These are phyloP conservation scores for Drusus annulatus DNA, from an alignment of 1,140 invertebrate genomes.

Conservation along the genomic window DNA sequence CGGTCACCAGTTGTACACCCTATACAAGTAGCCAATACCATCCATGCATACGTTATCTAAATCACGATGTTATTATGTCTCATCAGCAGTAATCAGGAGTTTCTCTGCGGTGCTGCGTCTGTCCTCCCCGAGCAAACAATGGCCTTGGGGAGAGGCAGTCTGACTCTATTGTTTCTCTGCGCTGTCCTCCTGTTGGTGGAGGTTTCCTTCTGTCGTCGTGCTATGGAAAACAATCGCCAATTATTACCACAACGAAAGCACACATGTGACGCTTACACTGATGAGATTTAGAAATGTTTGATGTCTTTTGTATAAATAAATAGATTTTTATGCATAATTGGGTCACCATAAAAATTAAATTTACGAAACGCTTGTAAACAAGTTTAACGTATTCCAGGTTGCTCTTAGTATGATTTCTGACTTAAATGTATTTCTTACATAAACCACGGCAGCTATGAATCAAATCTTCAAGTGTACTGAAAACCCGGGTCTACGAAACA, in stretches of 20 bases:
- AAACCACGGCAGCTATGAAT: no score
- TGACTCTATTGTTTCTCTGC: slow-evolving; percentile 3
- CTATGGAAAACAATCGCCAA: slow-evolving; percentile 10
- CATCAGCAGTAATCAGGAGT: background rate
- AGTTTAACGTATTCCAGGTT: no score
- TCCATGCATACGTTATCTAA: no score
- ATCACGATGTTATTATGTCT: background rate
- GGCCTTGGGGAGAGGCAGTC: background rate
- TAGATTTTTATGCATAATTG: no score
- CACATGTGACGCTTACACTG: background rate
- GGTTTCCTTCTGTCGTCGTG: background rate
- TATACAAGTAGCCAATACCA: background rate
- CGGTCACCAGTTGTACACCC: background rate
- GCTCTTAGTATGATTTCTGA: no score
- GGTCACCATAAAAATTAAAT: no score
- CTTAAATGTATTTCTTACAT: no score
- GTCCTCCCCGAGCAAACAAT: slow-evolving; percentile 11
- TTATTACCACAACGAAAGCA: background rate
- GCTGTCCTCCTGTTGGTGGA: slow-evolving; percentile 9
- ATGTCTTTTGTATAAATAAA: background rate
- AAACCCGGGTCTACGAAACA: no score
- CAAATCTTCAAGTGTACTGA: no score
- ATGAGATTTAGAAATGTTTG: background rate
- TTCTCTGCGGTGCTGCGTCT: background rate
- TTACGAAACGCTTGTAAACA: no score